phyloP scores from a whole-genome alignment of 2,797 vertebrate genomes.

The Anabacerthia variegaticeps region DNA sequence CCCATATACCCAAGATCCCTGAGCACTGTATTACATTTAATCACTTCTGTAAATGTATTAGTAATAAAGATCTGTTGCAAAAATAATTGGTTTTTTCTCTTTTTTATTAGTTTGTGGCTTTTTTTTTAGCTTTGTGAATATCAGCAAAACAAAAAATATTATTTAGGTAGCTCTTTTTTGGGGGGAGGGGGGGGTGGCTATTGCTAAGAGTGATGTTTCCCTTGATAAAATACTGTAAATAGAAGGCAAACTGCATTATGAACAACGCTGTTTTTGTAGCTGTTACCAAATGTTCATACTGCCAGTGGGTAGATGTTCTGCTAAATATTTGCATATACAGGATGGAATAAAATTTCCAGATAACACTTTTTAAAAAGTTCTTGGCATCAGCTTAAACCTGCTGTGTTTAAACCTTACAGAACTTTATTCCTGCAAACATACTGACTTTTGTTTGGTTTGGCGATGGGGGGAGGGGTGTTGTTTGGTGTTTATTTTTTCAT shows the following conservation, averaged over 20 bases:
- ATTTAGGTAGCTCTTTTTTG: not conserved
- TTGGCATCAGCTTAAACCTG: not conserved
- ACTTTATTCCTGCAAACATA: not conserved
- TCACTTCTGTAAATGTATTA: constrained; percentile 10
- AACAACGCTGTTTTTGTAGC: not conserved
- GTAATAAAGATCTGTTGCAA: constrained; percentile 9
- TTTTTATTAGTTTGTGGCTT: not conserved
- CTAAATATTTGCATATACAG: not conserved
- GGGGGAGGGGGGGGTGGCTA: no score
- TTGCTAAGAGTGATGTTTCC: not conserved
- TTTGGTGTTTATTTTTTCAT: not conserved
- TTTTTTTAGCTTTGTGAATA: not conserved
- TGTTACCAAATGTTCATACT: not conserved
- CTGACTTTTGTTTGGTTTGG: not conserved
- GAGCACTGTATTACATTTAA: not conserved
- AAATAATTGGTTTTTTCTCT: not conserved
- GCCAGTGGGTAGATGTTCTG: not conserved
- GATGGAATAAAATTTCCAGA: not conserved
- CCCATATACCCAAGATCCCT: not conserved
- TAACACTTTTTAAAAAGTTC: not conserved
- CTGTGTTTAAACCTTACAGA: not conserved
- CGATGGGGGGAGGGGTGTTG: accelerated
- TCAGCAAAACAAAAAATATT: constrained; percentile 6
- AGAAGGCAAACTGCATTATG: not conserved
- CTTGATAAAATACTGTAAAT: not conserved